Evolutionary conservation across 2,888 invertebrate genomes (phyloP).

Genomic region (Melanostoma scalare): DNA sequence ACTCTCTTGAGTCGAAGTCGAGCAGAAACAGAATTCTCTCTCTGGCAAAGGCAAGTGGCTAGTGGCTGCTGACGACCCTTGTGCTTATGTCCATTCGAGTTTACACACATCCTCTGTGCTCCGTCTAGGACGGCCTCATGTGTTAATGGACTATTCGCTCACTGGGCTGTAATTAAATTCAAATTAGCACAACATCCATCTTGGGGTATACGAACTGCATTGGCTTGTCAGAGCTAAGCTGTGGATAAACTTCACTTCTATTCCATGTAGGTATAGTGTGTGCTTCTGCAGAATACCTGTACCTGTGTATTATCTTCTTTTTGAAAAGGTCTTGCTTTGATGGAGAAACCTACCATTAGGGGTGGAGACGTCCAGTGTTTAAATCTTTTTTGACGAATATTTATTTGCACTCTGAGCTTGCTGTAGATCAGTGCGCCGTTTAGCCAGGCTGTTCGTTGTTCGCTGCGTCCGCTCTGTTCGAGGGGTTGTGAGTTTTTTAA

Average conservation of each 20-base stretch:
- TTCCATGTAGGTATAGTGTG: conserved; percentile 45
- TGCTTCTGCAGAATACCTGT: conserved; percentile 52
- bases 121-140: conserved; percentile 74
- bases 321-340: conserved; percentile 45
- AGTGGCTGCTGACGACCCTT: conserved; percentile 33
- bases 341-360: conserved; percentile 73
- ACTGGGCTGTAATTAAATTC: conserved; percentile 80
- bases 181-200: conserved; percentile 80
- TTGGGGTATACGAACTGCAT: conserved; percentile 65
- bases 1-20: conserved; percentile 22
- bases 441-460: not conserved
- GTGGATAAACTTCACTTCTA: conserved; percentile 48
- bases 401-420: conserved; percentile 69
- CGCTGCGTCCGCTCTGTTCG: conserved; percentile 11
- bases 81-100: conserved; percentile 62
- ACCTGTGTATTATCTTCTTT: conserved; percentile 20
- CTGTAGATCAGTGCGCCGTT: conserved; percentile 27
- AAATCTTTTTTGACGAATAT: conserved; percentile 73
- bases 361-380: conserved; percentile 73
- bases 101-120: conserved; percentile 69
- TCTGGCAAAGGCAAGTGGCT: not conserved
- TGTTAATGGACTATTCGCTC: conserved; percentile 77
- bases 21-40: not conserved
- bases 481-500: conserved; percentile 72
- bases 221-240: conserved; percentile 27